Evolutionary conservation across 2,797 vertebrate genomes (phyloP), one percentile per base, ranked within the genome.

Genomic region (Acanthornis magna): DNA sequence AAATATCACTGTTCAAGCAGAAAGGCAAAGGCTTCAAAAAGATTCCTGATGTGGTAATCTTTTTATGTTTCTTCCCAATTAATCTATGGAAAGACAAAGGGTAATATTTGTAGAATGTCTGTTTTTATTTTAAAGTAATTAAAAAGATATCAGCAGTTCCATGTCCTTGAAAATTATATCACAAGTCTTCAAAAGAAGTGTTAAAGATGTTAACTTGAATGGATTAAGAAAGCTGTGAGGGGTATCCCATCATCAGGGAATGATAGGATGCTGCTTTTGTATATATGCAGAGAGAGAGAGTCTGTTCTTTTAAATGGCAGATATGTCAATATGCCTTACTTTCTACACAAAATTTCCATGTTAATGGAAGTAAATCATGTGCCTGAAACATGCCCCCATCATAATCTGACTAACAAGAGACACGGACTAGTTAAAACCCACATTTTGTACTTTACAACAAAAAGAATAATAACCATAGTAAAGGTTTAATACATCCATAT

Each of bases 21-120:
- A 97, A 97, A 98, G 97, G 98, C 98, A 98, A 97, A 98, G 96
- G 97, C 97, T 98, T 98, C 96, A 97, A 95, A 97, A 97, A 94
- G 97, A 97, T 98, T 97, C 82, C 96, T 98, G 97, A 97, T 80
- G 75, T 84, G 80, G 96, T 96, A 89, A 94, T 84, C 87, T 53
- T 96, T 96, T 82, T 74, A 54, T 88, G 42, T 88, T 91, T 94
- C 60, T 95, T 95, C 71, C 23, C 74, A 77, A 32, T 71, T 61
- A 90, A 71, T 90, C 60, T 74, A 21, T 86, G 25, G 77, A 89
- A 93, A 82, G 62, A 42, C 70, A 84, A 82, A 74, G 63, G 22
- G 10, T 79, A 48, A 89, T 93, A 67, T 93, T 77, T 82, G 45
- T 60, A 67, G 67, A 85, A 67, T 54, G 80, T 78, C 80, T 93